phyloP scores from a whole-genome alignment of 2,888 invertebrate genomes.

The Chironomus tentans region DNA sequence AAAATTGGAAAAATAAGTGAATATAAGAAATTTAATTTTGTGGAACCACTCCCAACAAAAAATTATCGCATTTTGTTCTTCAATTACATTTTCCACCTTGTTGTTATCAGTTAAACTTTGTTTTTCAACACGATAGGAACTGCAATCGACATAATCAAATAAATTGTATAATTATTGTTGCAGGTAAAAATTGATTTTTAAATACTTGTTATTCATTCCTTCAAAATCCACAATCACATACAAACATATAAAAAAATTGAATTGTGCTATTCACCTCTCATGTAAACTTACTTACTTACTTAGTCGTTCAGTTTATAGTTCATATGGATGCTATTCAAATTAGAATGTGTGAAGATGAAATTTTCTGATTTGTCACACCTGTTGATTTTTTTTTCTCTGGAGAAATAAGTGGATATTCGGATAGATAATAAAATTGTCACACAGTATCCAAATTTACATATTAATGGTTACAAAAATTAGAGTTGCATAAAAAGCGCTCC shows the following conservation, averaged over 20 bases:
- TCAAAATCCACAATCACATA: slow-evolving; percentile 1
- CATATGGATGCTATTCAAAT: background rate
- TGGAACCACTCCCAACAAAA: background rate
- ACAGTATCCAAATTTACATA: no score
- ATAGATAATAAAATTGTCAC: background rate
- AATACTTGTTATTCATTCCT: background rate
- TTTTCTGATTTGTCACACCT: slow-evolving; percentile 7
- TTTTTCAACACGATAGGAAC: slow-evolving; percentile 9
- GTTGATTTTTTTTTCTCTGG: slow-evolving; percentile 8
- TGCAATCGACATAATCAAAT: background rate
- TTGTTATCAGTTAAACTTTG: slow-evolving; percentile 24
- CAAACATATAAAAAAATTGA: background rate
- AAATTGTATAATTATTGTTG: slow-evolving; percentile 5
- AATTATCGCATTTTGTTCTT: slow-evolving; percentile 1
- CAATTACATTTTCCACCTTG: slow-evolving; percentile 17
- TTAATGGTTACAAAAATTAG: no score
- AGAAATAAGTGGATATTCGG: background rate
- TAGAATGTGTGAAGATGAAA: background rate
- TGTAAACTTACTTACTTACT: background rate
- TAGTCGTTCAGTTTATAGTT: background rate
- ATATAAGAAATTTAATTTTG: background rate
- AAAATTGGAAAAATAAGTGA: background rate
- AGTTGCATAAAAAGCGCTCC: no score
- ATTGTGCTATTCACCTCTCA: slow-evolving; percentile 13
- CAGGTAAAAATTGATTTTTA: slow-evolving; percentile 11